A percentile compares a stretch with the other conserved stretches of the same genome.
Conservation (phyloP, 2,113 vertebrate species). For the Gobius niger region DNA sequence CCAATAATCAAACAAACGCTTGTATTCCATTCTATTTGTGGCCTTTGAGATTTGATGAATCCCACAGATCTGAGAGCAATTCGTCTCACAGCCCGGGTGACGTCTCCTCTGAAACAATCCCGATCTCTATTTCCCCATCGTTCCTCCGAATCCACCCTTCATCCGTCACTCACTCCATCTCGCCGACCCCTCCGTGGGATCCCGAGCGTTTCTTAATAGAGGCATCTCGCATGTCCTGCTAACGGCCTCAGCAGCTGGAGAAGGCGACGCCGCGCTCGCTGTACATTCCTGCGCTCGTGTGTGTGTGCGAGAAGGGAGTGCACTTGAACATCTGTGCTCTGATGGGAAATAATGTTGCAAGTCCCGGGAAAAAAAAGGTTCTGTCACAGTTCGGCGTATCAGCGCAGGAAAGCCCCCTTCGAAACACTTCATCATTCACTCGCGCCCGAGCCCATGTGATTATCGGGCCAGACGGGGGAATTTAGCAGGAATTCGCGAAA, state of each 20-base stretch:
- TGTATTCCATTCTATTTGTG: too few species aligned
- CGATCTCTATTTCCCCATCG: constrained; percentile 46
- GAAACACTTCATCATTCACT: constrained; percentile 25
- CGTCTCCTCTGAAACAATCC: constrained; percentile 55
- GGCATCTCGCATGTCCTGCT: constrained; percentile 64
- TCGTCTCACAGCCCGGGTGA: neutral
- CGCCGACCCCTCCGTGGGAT: constrained; percentile 52
- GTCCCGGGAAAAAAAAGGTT: constrained; percentile 45
- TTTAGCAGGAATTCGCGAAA: neutral
- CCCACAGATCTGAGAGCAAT: too few species aligned
- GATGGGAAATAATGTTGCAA: constrained; percentile 58
- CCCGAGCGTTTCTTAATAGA: constrained; percentile 66
- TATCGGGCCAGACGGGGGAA: constrained; percentile 1
- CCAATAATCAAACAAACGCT: too few species aligned
- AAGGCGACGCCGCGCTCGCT: constrained; percentile 22
- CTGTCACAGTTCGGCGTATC: constrained; percentile 55
- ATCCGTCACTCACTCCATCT: constrained; percentile 34
- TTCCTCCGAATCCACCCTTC: constrained; percentile 49
- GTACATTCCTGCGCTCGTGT: constrained; percentile 6
- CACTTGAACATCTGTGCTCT: constrained; percentile 62
- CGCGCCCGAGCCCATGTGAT: constrained; percentile 17
- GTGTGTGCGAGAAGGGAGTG: constrained; percentile 24
- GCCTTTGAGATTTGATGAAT: too few species aligned
- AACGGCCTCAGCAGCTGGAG: constrained; percentile 71
- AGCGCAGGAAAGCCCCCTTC: constrained; percentile 38